Evolutionary conservation across 2,888 invertebrate species (phyloP).

Genomic region (Papilio elwesi): DNA sequence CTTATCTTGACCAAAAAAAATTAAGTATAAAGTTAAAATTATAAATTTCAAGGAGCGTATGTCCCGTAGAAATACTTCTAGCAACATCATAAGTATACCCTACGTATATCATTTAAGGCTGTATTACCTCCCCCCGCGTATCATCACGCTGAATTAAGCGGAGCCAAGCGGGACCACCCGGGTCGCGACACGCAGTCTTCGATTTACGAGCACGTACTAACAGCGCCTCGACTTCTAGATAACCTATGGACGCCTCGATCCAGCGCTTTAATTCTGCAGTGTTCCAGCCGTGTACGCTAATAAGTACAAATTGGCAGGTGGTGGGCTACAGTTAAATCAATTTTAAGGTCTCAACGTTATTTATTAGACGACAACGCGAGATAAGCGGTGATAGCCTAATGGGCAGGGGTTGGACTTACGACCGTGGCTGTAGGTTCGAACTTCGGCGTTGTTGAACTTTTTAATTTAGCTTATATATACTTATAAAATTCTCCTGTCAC

Average conservation of each 20-base stretch:
- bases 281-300: slow-evolving; percentile 18
- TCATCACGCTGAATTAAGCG: slow-evolving; percentile 49
- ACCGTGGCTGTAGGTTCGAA: slow-evolving; percentile 1
- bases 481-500: too few relatives aligned
- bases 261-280: slow-evolving; percentile 26
- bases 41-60: too few relatives aligned
- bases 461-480: background rate
- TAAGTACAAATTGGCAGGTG: slow-evolving; percentile 33
- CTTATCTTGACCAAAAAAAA: too few relatives aligned
- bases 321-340: slow-evolving; percentile 18
- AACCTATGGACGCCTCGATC: slow-evolving; percentile 48
- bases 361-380: slow-evolving; percentile 9
- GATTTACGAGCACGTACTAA: slow-evolving; percentile 61
- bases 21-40: too few relatives aligned
- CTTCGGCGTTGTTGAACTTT: background rate
- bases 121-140: slow-evolving; percentile 7
- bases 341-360: slow-evolving; percentile 23
- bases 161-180: slow-evolving; percentile 64
- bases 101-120: slow-evolving; percentile 32
- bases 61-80: too few relatives aligned
- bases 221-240: slow-evolving; percentile 48
- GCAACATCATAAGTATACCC: background rate
- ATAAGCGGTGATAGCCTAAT: slow-evolving; percentile 21
- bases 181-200: slow-evolving; percentile 62
- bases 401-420: background rate